Evolutionary conservation across 2,888 invertebrate genomes (phyloP).

Genomic region (Kryphioiulus occultus): DNA sequence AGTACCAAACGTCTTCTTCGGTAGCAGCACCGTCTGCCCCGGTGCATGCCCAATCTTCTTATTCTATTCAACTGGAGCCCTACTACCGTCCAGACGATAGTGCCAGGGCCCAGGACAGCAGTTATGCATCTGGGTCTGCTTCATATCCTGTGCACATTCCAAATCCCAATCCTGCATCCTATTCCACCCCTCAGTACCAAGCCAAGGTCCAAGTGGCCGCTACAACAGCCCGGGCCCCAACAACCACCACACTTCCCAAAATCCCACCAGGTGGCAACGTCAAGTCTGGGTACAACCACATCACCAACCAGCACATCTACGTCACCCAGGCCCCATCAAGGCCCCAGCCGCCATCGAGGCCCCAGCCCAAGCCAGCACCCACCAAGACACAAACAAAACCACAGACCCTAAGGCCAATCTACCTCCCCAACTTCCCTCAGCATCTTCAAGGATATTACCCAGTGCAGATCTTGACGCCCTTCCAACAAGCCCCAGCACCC

Average conservation of each 20-base stretch:
- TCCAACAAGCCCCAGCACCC: neutral
- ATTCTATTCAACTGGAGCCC: neutral
- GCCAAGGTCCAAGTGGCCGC: neutral
- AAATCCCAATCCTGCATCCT: neutral
- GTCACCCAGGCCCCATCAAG: neutral
- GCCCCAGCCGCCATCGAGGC: neutral
- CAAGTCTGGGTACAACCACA: neutral
- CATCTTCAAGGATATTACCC: neutral
- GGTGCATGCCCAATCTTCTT: conserved; percentile 13
- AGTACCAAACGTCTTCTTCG: conserved; percentile 26
- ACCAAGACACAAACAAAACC: neutral
- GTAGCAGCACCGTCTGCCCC: neutral
- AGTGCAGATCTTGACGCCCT: neutral
- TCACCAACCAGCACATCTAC: neutral
- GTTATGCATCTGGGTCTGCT: conserved; percentile 17
- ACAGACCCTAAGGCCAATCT: neutral
- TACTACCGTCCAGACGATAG: neutral
- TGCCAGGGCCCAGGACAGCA: neutral
- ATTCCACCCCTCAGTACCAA: neutral
- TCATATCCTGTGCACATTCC: conserved; percentile 21
- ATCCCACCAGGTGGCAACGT: neutral
- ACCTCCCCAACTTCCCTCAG: conserved; percentile 10
- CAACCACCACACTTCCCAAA: neutral
- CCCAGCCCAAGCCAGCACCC: neutral
- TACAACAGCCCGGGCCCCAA: neutral